Evolutionary conservation across 2,797 vertebrate genomes (phyloP), one percentile per base, ranked within the genome.

Genomic region (Amniataba percoides): DNA sequence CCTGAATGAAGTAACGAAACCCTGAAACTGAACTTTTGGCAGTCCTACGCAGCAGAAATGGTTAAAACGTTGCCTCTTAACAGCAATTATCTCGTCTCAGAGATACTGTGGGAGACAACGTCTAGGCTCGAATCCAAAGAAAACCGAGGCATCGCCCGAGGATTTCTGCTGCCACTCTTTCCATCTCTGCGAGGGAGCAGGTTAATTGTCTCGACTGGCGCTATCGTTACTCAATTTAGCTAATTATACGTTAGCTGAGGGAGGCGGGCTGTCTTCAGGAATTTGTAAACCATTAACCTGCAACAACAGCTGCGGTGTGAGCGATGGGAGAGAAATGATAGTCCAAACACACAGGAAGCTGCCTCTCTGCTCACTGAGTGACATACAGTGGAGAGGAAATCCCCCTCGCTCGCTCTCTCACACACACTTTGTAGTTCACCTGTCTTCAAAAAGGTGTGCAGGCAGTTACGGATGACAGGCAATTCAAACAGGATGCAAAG

Each of bases 401-500:
- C 82, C 89, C 88, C 88, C 27, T 31, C 27, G 27, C 27, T 78
- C 66, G 39, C 49, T 64, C 48, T 57, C 31, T 1, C 27, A 10
- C 71, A 58, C 42, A 43, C 42, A 11, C 81, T 90, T 86, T 93
- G 89, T 88, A 80, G 87, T 86, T 92, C 91, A 93, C 91, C 91
- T 94, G 91, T 85, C 92, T 93, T 91, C 89, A 91, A 86, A 92
- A 90, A 92, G 89, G 88, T 92, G 81, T 83, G 91, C 89, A 92
- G 88, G 88, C 90, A 87, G 93, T 86, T 90, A 89, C 65, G 88
- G 90, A 78, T 91, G 88, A 88, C 88, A 90, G 92, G 86, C 90
- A 84, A 94, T 91, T 93, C 92, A 93, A 94, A 95, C 91, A 91
- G 91, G 90, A 94, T 94, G 93, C 92, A 94, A 93, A 93, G 86